Conservation (phyloP, 1,140 invertebrate genomes). For the Platyscapa corneri region DNA sequence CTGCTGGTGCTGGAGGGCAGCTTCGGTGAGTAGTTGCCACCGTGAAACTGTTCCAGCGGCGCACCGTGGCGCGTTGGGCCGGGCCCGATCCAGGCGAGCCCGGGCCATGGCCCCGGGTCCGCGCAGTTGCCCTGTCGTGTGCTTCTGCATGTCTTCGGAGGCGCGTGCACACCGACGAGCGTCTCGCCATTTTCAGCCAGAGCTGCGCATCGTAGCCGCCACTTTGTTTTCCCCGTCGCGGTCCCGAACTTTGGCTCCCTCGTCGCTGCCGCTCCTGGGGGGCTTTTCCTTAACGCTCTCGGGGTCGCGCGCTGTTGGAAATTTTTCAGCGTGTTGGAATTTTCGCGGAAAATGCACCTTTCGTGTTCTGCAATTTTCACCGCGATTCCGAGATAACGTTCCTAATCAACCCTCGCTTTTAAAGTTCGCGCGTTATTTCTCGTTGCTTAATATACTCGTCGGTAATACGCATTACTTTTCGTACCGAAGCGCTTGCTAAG, state of each 20-base stretch:
- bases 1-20: conserved; percentile 35
- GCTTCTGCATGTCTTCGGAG: conserved; percentile 54
- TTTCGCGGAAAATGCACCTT: not conserved
- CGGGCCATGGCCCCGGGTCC: conserved; percentile 48
- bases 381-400: not conserved
- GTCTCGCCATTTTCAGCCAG: conserved; percentile 18
- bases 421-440: too few relatives aligned
- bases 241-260: too few relatives aligned
- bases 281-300: not conserved
- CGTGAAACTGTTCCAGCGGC: conserved; percentile 78
- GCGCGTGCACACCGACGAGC: not conserved
- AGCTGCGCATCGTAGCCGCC: conserved; percentile 12
- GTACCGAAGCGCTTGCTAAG: not conserved
- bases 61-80: conserved; percentile 68
- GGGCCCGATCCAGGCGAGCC: conserved; percentile 42
- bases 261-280: not conserved
- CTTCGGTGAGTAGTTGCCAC: conserved; percentile 54
- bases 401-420: not conserved
- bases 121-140: conserved; percentile 70
- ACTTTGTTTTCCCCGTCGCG: not conserved
- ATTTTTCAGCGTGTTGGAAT: not conserved
- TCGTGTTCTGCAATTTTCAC: not conserved
- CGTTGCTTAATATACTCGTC: not conserved
- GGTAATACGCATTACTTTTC: not conserved
- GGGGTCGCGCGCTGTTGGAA: not conserved